Evolutionary conservation across 2,797 vertebrate species (phyloP), one percentile per base, ranked within the genome.

Genomic region (Manis pentadactyla): DNA sequence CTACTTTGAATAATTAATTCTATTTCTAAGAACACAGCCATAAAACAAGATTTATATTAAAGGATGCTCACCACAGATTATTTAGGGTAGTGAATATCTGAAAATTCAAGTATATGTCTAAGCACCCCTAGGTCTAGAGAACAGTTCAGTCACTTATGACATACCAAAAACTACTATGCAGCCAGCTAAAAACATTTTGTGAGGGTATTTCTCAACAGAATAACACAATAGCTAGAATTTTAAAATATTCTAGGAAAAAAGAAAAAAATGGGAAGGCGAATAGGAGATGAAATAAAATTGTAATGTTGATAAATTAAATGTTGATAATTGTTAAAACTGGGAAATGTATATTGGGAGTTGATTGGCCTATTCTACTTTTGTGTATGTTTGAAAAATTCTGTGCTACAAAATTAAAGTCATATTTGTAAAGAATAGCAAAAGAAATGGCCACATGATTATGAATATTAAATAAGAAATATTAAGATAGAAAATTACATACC

Each of bases 1-100:
- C 21, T 63, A 59, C 57, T 59, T 81, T 81, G 27, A 95, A 64
- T 86, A 64, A 57, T 39, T 42, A 82, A 42, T 78, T 90, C 17
- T 64, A 42, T 34, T 46, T 66, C 34, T 69, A 95, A 46, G 37
- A 95, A 25, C 49, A 81, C 31, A 25, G 13, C 17, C 39, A 61
- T 21, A 63, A 87, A 49, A 46, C 46, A 66, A 74, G 25, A 21
- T 42, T 84, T 71, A 21, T 49, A 37, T 64, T 69, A 77, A 71
- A 87, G 10, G 9, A 25, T 21, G 19, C 31, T 84, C 55, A 66
- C 66, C n/a, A 53, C 21, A 84, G 55, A 59, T 73, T 51, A 71
- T 75, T 51, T 25, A 29, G 31, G 27, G 53, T 29, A 27, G 14
- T n/a, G 0, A 53, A 66, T 85, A 64, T 39, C 55, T 83, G 53